A percentile compares a stretch with the other conserved stretches of the same genome.
phyloP scores from a whole-genome alignment of 2,113 vertebrate species.

The Chaetura pelagica region DNA sequence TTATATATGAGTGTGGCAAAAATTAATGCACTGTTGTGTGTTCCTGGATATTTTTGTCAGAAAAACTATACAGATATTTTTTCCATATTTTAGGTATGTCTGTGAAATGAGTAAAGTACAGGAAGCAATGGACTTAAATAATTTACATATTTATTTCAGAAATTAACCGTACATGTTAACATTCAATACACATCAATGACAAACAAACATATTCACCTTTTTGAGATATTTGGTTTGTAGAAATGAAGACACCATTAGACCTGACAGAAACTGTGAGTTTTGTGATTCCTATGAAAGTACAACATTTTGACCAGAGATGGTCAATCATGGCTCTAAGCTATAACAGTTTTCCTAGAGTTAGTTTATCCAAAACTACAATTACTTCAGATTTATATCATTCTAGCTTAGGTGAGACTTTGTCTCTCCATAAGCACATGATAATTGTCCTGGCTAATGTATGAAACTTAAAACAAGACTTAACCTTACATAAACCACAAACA shows the following conservation, averaged over 20 bases:
- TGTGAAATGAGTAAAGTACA: constrained; percentile 16
- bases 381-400: not conserved
- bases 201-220: not conserved
- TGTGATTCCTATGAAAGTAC: not conserved
- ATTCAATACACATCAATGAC: constrained; percentile 29
- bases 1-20: not conserved
- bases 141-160: constrained; percentile 69
- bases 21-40: not conserved
- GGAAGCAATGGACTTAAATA: not conserved
- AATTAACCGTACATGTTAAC: constrained; percentile 38
- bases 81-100: not conserved
- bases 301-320: not conserved
- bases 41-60: not conserved
- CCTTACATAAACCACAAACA: not conserved
- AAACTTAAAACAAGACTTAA: not conserved
- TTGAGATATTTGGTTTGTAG: not conserved
- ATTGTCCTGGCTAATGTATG: not conserved
- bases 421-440: not conserved
- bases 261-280: not conserved
- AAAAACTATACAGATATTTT: not conserved
- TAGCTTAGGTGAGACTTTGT: not conserved
- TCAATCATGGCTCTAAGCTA: not conserved
- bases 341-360: not conserved
- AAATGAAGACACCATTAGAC: constrained; percentile 19
- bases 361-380: not conserved